Conservation (phyloP, 2,888 invertebrate species). For the Formica aserva region DNA sequence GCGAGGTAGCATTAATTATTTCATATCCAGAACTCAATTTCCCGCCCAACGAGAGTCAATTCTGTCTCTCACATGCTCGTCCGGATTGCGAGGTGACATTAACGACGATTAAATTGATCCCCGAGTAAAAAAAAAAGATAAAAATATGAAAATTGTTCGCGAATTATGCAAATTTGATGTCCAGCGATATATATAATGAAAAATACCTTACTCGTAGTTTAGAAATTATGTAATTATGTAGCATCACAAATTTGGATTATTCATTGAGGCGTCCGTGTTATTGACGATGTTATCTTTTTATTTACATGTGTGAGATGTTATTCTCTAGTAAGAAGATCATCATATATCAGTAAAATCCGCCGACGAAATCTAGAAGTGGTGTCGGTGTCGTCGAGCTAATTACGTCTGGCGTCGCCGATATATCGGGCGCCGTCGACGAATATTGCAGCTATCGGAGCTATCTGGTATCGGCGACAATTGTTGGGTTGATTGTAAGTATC, state of each 20-base stretch:
- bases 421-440: conserved; percentile 65
- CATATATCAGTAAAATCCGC: conserved; percentile 63
- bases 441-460: conserved; percentile 63
- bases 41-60: conserved; percentile 57
- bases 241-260: no score
- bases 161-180: background rate
- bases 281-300: no score
- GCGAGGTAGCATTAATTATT: conserved; percentile 81
- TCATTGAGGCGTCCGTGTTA: no score
- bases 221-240: no score
- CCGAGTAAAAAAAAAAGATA: background rate
- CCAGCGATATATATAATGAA: no score
- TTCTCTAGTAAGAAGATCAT: conserved; percentile 52
- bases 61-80: background rate
- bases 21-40: conserved; percentile 78
- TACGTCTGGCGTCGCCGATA: conserved; percentile 67
- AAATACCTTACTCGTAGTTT: background rate
- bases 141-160: background rate
- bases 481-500: conserved; percentile 62
- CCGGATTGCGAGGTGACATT: background rate
- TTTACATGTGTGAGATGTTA: conserved; percentile 49
- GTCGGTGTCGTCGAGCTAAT: conserved; percentile 62
- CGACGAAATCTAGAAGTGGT: conserved; percentile 70
- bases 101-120: background rate
- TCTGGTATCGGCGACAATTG: conserved; percentile 70